These are phyloP conservation scores for Malurus elegans DNA, from an alignment of 2,113 vertebrate species.

Conservation along the genomic window DNA sequence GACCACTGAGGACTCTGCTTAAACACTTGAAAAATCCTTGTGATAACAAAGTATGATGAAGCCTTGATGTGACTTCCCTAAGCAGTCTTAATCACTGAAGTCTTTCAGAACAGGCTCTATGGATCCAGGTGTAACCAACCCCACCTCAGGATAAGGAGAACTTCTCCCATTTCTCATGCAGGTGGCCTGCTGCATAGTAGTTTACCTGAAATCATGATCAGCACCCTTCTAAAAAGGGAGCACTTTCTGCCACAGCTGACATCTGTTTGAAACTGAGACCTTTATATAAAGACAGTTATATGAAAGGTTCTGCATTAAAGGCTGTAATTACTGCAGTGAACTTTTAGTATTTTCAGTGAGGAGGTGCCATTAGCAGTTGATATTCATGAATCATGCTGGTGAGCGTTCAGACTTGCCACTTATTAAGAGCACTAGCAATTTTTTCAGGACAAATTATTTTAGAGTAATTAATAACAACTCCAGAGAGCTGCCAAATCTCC, in stretches of 20 bases:
- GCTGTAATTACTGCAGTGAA: constrained; percentile 38
- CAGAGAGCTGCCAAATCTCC: constrained; percentile 41
- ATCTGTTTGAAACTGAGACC: background rate
- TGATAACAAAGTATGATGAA: background rate
- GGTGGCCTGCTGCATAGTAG: background rate
- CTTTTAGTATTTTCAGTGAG: constrained; percentile 49
- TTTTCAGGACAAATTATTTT: constrained; percentile 45
- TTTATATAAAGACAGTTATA: background rate
- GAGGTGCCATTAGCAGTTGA: constrained; percentile 44
- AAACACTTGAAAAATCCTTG: background rate
- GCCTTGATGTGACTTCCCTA: background rate
- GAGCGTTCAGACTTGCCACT: background rate
- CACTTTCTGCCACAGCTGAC: background rate
- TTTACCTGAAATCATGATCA: background rate
- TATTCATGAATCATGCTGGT: constrained; percentile 49
- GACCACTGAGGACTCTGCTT: background rate
- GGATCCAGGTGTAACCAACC: background rate
- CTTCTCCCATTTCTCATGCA: background rate
- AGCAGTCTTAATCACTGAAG: background rate
- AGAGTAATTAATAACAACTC: constrained; percentile 42
- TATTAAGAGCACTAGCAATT: constrained; percentile 31
- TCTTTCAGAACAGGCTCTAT: background rate
- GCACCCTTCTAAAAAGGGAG: background rate
- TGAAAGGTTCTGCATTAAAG: constrained; percentile 37
- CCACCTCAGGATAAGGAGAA: background rate